These are phyloP conservation scores for Hoplodrina blanda DNA, from an alignment of 2,888 invertebrate species.

Conservation along the genomic window DNA sequence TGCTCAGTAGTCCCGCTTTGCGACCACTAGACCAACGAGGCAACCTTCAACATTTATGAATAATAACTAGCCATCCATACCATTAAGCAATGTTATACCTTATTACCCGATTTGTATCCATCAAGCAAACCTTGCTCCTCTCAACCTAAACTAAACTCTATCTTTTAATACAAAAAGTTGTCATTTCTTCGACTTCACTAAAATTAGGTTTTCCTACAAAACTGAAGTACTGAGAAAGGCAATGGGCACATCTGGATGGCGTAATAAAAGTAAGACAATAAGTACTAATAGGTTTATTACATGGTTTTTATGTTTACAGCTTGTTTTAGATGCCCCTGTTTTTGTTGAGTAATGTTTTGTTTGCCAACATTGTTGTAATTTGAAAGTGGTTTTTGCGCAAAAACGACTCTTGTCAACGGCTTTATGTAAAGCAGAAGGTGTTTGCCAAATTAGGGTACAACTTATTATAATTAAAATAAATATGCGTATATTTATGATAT, in stretches of 20 bases:
- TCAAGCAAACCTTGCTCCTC: background rate
- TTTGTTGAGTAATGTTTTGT: conserved; percentile 35
- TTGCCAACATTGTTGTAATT: conserved; percentile 26
- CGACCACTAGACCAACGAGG: no score
- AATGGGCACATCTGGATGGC: conserved; percentile 57
- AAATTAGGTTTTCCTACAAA: conserved; percentile 25
- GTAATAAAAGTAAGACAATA: conserved; percentile 57
- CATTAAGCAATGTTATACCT: conserved; percentile 10
- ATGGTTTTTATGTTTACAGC: conserved; percentile 42
- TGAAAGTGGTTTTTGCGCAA: conserved; percentile 18
- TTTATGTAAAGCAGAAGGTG: conserved; percentile 22
- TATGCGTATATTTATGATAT: no score
- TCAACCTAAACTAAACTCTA: conserved; percentile 17
- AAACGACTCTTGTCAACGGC: conserved; percentile 19
- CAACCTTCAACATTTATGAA: conserved; percentile 21
- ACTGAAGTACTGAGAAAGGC: conserved; percentile 36
- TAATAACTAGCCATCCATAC: conserved; percentile 14
- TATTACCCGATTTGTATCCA: conserved; percentile 38
- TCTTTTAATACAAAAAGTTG: rapidly evolving
- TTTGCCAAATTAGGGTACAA: conserved; percentile 2
- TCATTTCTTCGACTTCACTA: background rate
- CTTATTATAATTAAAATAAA: conserved; percentile 1
- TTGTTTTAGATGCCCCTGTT: conserved; percentile 33
- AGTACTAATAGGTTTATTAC: conserved; percentile 62
- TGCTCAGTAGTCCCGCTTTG: no score